Conservation (phyloP, 2,888 invertebrate genomes). For the Boloria euphrosyne region DNA sequence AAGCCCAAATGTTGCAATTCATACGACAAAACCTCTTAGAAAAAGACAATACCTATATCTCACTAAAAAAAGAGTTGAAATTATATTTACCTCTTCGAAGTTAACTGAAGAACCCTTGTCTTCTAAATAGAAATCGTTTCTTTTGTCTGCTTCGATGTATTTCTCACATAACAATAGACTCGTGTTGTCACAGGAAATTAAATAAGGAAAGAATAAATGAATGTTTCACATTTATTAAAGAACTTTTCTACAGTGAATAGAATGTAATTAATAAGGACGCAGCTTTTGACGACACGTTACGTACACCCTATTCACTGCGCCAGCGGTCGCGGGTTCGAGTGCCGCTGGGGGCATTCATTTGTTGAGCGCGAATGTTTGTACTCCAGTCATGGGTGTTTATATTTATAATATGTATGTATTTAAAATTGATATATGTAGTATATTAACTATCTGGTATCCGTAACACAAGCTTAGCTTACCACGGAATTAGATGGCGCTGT, state of each 20-base stretch:
- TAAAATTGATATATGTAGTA: too few species aligned
- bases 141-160: slow-evolving; percentile 12
- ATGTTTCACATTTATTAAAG: slow-evolving; percentile 8
- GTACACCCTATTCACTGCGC: too few species aligned
- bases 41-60: neutral
- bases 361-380: too few species aligned
- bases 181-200: slow-evolving; percentile 18
- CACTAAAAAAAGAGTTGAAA: neutral
- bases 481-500: too few species aligned
- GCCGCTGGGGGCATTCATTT: too few species aligned
- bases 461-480: too few species aligned
- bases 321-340: too few species aligned
- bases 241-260: slow-evolving; percentile 9
- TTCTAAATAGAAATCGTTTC: slow-evolving; percentile 1
- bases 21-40: neutral
- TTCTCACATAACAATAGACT: slow-evolving; percentile 10
- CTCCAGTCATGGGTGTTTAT: too few species aligned
- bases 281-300: too few species aligned
- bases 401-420: too few species aligned
- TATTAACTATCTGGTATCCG: too few species aligned
- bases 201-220: slow-evolving; percentile 14
- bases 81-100: slow-evolving; percentile 2
- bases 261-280: slow-evolving; percentile 11
- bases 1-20: neutral
- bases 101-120: slow-evolving; percentile 1